phyloP scores from a whole-genome alignment of 2,797 vertebrate genomes.

The Meda fulgida region DNA sequence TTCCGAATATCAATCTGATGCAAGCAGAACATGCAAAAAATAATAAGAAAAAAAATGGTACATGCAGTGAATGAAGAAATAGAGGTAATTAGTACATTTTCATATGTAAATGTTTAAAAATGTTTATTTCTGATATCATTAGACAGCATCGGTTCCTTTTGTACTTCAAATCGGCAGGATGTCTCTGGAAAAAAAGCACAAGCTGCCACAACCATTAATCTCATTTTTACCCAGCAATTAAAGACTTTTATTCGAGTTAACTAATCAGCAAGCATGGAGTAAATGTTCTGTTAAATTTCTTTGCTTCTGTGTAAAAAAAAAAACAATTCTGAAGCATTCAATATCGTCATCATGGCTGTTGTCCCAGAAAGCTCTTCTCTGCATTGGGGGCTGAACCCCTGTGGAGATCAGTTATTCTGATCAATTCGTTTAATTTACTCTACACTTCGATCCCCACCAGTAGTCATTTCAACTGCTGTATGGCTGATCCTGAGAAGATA shows the following conservation, averaged over 20 bases:
- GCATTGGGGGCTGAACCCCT: conserved; percentile 28
- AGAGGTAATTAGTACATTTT: conserved; percentile 50
- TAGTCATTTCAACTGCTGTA: conserved; percentile 54
- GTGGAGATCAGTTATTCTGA: conserved; percentile 49
- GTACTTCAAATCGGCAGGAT: conserved; percentile 50
- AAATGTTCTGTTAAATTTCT: conserved; percentile 12
- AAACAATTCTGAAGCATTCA: conserved; percentile 19
- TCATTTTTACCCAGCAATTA: not conserved
- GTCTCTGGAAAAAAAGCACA: conserved; percentile 42
- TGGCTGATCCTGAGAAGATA: conserved; percentile 57
- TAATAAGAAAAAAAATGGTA: not conserved
- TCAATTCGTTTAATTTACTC: conserved; percentile 62
- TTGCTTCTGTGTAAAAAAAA: not conserved
- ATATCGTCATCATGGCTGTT: conserved; percentile 24
- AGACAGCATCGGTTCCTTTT: conserved; percentile 7
- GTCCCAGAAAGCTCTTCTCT: not conserved
- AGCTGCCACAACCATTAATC: conserved; percentile 19
- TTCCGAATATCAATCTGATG: conserved; percentile 12
- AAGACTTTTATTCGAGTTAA: conserved; percentile 28
- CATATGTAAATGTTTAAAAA: conserved; percentile 38
- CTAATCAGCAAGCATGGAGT: conserved; percentile 36
- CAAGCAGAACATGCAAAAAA: not conserved
- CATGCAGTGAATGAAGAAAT: not conserved
- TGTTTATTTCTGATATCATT: conserved; percentile 49
- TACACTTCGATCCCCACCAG: conserved; percentile 55